These are phyloP conservation scores for Menidia beryllina DNA, from an alignment of 2,113 vertebrate species.

Conservation along the genomic window DNA sequence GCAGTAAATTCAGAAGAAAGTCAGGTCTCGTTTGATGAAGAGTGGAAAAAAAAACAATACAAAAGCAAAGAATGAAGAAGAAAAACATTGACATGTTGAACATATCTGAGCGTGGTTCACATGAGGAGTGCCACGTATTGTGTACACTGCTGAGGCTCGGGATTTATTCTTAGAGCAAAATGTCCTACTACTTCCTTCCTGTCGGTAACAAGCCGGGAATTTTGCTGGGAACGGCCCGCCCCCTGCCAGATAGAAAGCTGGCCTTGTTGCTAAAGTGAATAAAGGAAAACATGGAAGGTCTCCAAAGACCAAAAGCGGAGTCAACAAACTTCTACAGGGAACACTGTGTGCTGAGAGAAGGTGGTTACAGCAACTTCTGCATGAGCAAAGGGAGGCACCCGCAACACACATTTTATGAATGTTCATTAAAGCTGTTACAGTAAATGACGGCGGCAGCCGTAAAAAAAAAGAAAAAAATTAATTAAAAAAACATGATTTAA, in stretches of 20 bases:
- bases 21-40: not conserved
- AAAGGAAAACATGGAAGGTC: constrained; percentile 45
- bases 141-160: not conserved
- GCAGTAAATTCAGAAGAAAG: too few species aligned
- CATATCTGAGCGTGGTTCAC: not conserved
- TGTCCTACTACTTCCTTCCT: constrained; percentile 56
- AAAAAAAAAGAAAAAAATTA: not conserved
- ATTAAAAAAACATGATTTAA: not conserved
- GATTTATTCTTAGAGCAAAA: constrained; percentile 50
- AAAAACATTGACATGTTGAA: not conserved
- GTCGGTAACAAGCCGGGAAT: constrained; percentile 23
- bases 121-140: not conserved
- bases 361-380: constrained; percentile 10
- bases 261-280: constrained; percentile 27
- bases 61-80: not conserved
- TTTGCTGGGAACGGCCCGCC: constrained; percentile 44
- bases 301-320: constrained; percentile 24
- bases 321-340: constrained; percentile 5
- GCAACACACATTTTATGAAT: not conserved
- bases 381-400: not conserved
- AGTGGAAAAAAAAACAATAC: not conserved
- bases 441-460: not conserved
- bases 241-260: constrained; percentile 18
- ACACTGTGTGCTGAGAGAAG: constrained; percentile 52
- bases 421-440: not conserved